Percentiles rank a stretch among this genome's conserved stretches.
Conservation (phyloP, 2,113 vertebrate species). For the Rhodinocichla rosea region DNA sequence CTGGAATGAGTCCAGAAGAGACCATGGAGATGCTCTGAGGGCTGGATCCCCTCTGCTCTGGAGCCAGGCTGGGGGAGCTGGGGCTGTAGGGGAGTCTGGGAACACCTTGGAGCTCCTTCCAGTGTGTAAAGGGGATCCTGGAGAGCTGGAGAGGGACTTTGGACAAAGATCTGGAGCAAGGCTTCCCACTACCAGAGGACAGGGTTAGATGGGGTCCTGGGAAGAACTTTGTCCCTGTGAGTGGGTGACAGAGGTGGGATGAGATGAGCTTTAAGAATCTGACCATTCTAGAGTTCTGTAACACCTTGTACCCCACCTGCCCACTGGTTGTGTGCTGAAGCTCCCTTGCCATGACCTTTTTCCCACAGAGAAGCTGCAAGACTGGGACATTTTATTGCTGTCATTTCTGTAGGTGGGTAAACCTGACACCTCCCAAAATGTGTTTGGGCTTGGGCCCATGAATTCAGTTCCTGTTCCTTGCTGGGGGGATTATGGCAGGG, state of each 20-base stretch:
- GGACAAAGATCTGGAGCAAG: background rate
- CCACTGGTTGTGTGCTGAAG: background rate
- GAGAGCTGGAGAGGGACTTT: background rate
- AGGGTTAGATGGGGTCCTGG: background rate
- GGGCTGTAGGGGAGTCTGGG: background rate
- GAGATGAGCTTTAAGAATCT: background rate
- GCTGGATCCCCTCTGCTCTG: background rate
- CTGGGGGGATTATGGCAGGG: accelerated
- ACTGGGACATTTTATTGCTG: accelerated
- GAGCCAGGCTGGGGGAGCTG: background rate
- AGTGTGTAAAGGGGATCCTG: background rate
- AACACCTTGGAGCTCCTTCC: background rate
- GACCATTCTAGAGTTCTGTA: background rate
- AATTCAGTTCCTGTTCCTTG: background rate
- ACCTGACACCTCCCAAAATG: background rate
- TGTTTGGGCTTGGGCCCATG: background rate
- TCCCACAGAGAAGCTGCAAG: background rate
- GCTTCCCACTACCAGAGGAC: background rate
- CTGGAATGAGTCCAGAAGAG: background rate
- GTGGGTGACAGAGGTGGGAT: background rate
- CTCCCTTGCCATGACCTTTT: background rate
- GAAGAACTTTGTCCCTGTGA: background rate
- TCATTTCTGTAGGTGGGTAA: background rate
- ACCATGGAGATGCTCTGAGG: background rate
- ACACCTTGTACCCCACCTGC: background rate